A percentile compares a stretch with the other conserved stretches of the same genome.
These are phyloP conservation scores for Diprion similis DNA, from an alignment of 1,140 invertebrate genomes.

Conservation along the genomic window DNA sequence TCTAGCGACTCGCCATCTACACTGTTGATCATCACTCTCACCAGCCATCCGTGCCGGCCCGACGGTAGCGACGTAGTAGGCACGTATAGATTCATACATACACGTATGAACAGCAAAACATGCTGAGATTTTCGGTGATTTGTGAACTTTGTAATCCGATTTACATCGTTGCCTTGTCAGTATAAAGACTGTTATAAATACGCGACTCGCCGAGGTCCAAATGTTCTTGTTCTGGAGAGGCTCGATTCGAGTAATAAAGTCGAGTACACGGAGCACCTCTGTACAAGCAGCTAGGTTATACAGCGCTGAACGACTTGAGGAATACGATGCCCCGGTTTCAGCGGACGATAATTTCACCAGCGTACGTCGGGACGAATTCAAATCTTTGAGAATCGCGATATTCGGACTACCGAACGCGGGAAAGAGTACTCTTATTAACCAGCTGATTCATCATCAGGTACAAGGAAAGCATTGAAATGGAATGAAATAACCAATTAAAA, in stretches of 20 bases:
- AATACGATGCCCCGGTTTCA: constrained; percentile 2
- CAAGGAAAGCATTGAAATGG: constrained; percentile 27
- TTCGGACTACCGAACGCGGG: constrained; percentile 92
- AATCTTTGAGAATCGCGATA: constrained; percentile 82
- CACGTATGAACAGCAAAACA: too few relatives aligned
- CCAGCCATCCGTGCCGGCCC: too few relatives aligned
- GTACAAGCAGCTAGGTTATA: background rate
- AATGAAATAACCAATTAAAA: background rate
- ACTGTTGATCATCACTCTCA: too few relatives aligned
- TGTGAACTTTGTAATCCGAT: too few relatives aligned
- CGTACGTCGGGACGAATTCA: constrained; percentile 32
- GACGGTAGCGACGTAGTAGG: too few relatives aligned
- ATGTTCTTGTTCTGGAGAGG: background rate
- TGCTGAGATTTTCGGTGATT: too few relatives aligned
- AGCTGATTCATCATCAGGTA: constrained; percentile 80
- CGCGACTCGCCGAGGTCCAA: background rate
- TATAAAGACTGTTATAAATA: background rate
- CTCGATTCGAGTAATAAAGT: background rate
- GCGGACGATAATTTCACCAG: background rate
- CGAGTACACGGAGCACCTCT: background rate
- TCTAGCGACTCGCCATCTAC: too few relatives aligned
- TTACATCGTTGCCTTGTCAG: too few relatives aligned
- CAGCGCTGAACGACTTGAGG: background rate
- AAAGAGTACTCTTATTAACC: constrained; percentile 94
- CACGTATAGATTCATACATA: too few relatives aligned